Conservation (phyloP, 2,113 vertebrate genomes). For the Alethe castanea region DNA sequence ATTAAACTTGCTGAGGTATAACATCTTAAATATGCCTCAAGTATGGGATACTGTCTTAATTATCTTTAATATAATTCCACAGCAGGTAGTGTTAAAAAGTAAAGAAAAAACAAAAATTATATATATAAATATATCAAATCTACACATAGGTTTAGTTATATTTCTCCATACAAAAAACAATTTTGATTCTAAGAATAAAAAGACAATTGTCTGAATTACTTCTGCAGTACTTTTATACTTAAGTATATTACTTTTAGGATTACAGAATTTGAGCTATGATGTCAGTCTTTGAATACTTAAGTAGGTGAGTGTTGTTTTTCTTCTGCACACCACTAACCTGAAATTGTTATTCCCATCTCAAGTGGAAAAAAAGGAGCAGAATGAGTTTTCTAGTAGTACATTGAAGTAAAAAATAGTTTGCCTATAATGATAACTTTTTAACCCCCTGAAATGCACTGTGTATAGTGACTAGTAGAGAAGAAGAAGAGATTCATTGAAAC, state of each 20-base stretch:
- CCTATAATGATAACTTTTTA: constrained; percentile 44
- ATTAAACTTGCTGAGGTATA: constrained; percentile 9
- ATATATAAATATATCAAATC: too few species aligned
- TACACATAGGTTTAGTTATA: neutral
- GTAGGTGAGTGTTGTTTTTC: neutral
- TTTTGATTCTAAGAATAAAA: constrained; percentile 63
- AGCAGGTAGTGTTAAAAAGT: neutral
- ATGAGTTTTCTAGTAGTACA: constrained; percentile 37
- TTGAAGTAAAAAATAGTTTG: constrained; percentile 26
- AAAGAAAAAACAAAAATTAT: neutral
- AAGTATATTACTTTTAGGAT: constrained; percentile 38
- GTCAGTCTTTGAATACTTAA: neutral
- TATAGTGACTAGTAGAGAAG: constrained; percentile 30
- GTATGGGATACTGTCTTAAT: constrained; percentile 51
- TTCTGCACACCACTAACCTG: neutral
- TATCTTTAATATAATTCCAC: constrained; percentile 47
- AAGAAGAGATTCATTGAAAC: constrained; percentile 42
- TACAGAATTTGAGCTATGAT: constrained; percentile 24
- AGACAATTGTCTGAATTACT: constrained; percentile 57
- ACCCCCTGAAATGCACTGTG: neutral
- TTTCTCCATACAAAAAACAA: neutral
- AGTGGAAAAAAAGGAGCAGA: neutral
- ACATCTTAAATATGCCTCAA: neutral
- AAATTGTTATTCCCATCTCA: constrained; percentile 43
- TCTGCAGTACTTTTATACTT: constrained; percentile 15